A percentile compares a stretch with the other conserved stretches of the same genome.
Evolutionary conservation across 53 echinoderm and acorn worm species (phyloP).

Genomic region (Glandiceps talaboti): DNA sequence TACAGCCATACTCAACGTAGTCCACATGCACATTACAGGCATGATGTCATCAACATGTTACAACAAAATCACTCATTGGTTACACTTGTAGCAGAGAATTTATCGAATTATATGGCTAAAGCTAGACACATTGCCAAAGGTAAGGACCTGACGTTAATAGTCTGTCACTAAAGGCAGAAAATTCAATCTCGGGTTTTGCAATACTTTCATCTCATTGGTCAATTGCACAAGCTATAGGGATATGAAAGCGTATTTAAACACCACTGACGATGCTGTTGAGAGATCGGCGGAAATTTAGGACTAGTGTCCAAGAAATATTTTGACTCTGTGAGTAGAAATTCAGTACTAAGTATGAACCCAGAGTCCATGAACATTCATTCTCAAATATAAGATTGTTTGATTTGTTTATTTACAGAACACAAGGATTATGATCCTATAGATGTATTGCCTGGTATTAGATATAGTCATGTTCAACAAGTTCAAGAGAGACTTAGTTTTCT

Average conservation of each 20-base stretch:
- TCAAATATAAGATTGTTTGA: too few species aligned
- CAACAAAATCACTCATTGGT: constrained; percentile 91
- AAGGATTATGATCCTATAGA: constrained; percentile 73
- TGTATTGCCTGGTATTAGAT: constrained; percentile 54
- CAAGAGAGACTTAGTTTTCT: constrained; percentile 92
- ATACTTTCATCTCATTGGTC: too few species aligned
- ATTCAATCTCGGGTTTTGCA: too few species aligned
- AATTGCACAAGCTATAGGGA: too few species aligned
- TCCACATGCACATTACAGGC: constrained; percentile 91
- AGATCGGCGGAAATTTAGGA: too few species aligned
- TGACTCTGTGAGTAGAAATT: too few species aligned
- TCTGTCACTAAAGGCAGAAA: too few species aligned
- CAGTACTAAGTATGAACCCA: too few species aligned
- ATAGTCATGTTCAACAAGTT: constrained; percentile 93
- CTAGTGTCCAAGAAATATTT: too few species aligned
- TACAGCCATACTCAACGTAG: constrained; percentile 88
- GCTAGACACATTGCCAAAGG: constrained; percentile 90
- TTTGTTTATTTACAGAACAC: constrained; percentile 40
- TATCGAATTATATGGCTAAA: constrained; percentile 84
- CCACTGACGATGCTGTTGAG: too few species aligned
- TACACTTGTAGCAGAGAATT: constrained; percentile 87
- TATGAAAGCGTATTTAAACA: background rate
- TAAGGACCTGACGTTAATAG: too few species aligned
- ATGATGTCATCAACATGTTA: constrained; percentile 92
- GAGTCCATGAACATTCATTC: too few species aligned